A percentile compares a stretch with the other conserved stretches of the same genome.
Evolutionary conservation across 2,113 vertebrate genomes (phyloP).

Genomic region (Tachycineta bicolor): DNA sequence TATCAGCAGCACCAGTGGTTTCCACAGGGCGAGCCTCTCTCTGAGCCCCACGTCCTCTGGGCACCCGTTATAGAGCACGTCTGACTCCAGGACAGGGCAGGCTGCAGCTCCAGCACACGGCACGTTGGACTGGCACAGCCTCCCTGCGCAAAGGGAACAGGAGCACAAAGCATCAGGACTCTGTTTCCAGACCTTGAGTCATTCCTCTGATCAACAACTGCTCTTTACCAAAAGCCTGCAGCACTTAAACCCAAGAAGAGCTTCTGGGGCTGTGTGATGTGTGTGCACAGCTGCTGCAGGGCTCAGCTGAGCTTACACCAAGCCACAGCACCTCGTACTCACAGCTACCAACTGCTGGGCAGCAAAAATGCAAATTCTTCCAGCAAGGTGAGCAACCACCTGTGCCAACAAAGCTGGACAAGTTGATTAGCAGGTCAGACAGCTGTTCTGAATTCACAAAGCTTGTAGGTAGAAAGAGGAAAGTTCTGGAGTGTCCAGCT

Average conservation of each 20-base stretch:
- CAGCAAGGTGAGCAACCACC: neutral
- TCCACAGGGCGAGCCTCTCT: conserved; percentile 81
- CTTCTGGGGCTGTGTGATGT: neutral
- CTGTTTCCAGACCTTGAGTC: neutral
- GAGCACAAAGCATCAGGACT: conserved; percentile 7
- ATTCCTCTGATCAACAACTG: neutral
- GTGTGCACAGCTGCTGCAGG: neutral
- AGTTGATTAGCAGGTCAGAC: neutral
- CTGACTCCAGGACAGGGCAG: conserved; percentile 50
- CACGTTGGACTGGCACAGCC: conserved; percentile 83
- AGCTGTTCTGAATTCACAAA: neutral
- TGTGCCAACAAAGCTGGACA: neutral
- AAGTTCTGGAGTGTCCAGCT: neutral
- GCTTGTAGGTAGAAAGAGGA: neutral
- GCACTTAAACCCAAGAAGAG: neutral
- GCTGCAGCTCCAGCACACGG: conserved; percentile 71
- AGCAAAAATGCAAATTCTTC: neutral
- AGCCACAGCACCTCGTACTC: neutral
- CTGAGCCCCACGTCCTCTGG: conserved; percentile 71
- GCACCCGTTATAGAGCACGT: conserved; percentile 81
- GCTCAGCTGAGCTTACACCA: neutral
- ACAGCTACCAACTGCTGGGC: neutral
- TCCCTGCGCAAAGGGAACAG: conserved; percentile 72
- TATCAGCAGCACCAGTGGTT: conserved; percentile 93
- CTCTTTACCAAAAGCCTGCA: neutral